Conservation (phyloP, 64 coral and sea anemone genomes). For the Montipora efflorescens region DNA sequence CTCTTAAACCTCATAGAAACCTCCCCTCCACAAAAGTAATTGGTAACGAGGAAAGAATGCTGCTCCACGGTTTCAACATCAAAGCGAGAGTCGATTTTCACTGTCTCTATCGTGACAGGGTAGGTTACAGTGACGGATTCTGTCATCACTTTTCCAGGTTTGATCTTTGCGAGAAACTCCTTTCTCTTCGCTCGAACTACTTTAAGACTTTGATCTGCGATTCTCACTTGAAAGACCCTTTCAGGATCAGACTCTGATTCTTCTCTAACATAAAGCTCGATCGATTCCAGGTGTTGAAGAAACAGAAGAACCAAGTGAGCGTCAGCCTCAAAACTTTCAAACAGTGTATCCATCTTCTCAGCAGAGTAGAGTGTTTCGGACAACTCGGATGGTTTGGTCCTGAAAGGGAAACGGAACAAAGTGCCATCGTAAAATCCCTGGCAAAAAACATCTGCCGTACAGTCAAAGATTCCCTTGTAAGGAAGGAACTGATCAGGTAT, state of each 20-base stretch:
- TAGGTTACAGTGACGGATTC: conserved; percentile 38
- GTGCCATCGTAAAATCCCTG: conserved; percentile 75
- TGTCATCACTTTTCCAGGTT: neutral
- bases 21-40: conserved; percentile 43
- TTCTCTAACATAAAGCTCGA: conserved; percentile 68
- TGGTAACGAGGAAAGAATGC: conserved; percentile 70
- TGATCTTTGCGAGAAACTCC: conserved; percentile 57
- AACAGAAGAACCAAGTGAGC: conserved; percentile 78
- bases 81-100: neutral
- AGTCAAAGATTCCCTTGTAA: conserved; percentile 76
- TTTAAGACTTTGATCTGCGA: conserved; percentile 21
- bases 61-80: conserved; percentile 39
- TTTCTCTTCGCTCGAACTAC: conserved; percentile 41
- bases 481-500: conserved; percentile 82
- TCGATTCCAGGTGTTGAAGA: conserved; percentile 76
- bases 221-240: conserved; percentile 54
- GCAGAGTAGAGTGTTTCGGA: conserved; percentile 65
- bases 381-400: conserved; percentile 75
- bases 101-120: conserved; percentile 43
- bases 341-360: conserved; percentile 78
- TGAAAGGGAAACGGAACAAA: conserved; percentile 89
- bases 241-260: conserved; percentile 14
- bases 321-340: conserved; percentile 75
- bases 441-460: conserved; percentile 56
- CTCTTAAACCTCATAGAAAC: conserved; percentile 30